phyloP scores from a whole-genome alignment of 2,797 vertebrate genomes.

The Tangara arthus region DNA sequence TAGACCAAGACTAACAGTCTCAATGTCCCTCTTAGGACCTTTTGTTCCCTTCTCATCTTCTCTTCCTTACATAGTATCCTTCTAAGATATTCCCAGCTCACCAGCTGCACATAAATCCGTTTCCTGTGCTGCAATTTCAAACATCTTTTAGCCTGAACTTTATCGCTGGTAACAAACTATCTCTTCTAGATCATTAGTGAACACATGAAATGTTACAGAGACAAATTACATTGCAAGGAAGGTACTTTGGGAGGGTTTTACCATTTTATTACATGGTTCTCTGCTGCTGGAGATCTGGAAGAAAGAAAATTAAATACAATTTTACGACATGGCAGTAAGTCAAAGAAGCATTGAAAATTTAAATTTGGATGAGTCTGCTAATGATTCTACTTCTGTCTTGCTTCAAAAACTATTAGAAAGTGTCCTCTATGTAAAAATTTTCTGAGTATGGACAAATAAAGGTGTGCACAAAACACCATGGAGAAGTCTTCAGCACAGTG shows the following conservation, averaged over 20 bases:
- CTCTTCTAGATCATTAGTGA: background rate
- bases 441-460: background rate
- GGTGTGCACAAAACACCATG: background rate
- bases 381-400: background rate
- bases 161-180: slow-evolving; percentile 5
- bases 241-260: background rate
- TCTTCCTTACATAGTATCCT: background rate
- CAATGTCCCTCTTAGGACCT: background rate
- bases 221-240: background rate
- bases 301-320: background rate
- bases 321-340: background rate
- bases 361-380: background rate
- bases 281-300: background rate
- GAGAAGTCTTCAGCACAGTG: background rate
- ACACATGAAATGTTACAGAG: background rate
- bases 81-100: background rate
- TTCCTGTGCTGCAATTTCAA: background rate
- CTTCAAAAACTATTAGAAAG: background rate
- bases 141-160: background rate
- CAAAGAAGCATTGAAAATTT: background rate
- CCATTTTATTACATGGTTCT: background rate
- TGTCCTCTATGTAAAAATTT: background rate
- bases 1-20: background rate
- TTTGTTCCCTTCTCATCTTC: background rate
- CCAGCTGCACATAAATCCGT: background rate